These are phyloP conservation scores for Drosophila nigrodunni DNA, from an alignment of 1,140 invertebrate genomes.

Conservation along the genomic window DNA sequence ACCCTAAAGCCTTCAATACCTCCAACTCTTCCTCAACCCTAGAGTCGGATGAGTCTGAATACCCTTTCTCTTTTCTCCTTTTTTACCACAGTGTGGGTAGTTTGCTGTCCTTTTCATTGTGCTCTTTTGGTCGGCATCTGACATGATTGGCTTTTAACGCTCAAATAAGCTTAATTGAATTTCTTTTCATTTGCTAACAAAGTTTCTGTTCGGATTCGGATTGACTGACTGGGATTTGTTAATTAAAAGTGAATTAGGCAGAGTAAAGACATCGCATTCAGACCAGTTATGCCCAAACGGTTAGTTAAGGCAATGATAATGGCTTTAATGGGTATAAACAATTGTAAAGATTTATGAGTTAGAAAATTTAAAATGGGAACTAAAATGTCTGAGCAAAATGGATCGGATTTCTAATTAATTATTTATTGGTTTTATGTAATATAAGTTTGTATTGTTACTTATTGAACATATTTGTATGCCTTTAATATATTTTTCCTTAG, in stretches of 20 bases:
- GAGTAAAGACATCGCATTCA: slow-evolving; percentile 12
- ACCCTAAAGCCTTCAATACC: slow-evolving; percentile 23
- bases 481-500: background rate
- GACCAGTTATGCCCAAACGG: background rate
- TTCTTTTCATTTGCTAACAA: slow-evolving; percentile 81
- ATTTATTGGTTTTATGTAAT: too few species aligned
- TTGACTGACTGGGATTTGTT: slow-evolving; percentile 74
- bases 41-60: slow-evolving; percentile 4
- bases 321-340: background rate
- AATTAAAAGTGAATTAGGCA: slow-evolving; percentile 82
- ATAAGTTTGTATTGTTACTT: too few species aligned
- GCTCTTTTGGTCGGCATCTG: slow-evolving; percentile 69
- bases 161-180: slow-evolving; percentile 85
- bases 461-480: too few species aligned
- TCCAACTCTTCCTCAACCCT: background rate
- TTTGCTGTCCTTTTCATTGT: slow-evolving; percentile 61
- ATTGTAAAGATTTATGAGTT: background rate
- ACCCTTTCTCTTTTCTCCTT: background rate
- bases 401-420: too few species aligned
- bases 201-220: slow-evolving; percentile 54
- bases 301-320: background rate
- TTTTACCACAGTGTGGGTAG: background rate
- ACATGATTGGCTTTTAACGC: slow-evolving; percentile 85
- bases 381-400: too few species aligned
- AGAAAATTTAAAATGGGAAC: too few species aligned